Percentiles rank a stretch among this genome's conserved stretches.
Conservation (phyloP, 2,888 invertebrate genomes). For the Leucania comma region DNA sequence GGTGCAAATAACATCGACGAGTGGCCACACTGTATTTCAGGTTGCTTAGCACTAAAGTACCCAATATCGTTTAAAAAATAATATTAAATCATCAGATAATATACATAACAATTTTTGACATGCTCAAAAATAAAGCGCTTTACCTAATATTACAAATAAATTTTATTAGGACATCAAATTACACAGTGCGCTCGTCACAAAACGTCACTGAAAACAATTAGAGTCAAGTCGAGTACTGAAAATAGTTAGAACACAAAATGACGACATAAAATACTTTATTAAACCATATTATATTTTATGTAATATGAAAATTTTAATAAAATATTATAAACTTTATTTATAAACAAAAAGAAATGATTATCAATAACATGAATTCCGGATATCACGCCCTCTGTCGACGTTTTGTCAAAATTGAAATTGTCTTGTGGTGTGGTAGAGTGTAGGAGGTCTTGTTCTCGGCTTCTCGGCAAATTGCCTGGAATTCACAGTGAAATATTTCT, state of each 20-base stretch:
- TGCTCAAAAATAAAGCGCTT: neutral
- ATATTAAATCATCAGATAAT: neutral
- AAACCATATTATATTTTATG: neutral
- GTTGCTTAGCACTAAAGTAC: neutral
- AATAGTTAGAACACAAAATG: accelerated
- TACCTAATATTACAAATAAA: neutral
- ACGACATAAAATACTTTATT: neutral
- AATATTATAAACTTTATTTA: neutral
- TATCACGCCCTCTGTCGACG: constrained; percentile 79
- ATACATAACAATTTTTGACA: neutral
- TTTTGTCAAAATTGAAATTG: constrained; percentile 75
- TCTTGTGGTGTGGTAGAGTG: constrained; percentile 84
- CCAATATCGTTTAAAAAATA: neutral
- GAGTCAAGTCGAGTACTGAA: constrained; percentile 31
- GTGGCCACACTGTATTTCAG: neutral
- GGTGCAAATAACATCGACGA: neutral
- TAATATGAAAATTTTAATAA: neutral
- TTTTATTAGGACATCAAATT: constrained; percentile 9
- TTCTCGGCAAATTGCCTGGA: constrained; percentile 75
- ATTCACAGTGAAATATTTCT: constrained; percentile 79
- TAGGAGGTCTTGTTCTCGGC: constrained; percentile 75
- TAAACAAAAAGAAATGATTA: constrained; percentile 49
- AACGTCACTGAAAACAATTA: constrained; percentile 41
- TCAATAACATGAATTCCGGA: constrained; percentile 83
- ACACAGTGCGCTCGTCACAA: constrained; percentile 2